Percentiles rank a stretch among this genome's conserved stretches.
Conservation (phyloP, 2,797 vertebrate species). For the Notamacropus eugenii region DNA sequence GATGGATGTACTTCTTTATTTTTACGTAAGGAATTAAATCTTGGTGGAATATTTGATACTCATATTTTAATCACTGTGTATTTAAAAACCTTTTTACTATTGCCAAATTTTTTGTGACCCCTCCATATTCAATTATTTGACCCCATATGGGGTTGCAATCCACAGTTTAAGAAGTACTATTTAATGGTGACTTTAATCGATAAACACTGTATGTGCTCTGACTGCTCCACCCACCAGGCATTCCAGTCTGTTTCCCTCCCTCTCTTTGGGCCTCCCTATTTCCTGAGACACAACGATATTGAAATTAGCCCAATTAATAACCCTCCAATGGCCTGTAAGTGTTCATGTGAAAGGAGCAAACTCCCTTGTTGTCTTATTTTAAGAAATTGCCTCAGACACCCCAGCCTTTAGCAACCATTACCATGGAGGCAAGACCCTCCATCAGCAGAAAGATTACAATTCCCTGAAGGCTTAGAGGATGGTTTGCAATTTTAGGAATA, state of each 20-base stretch:
- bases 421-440: background rate
- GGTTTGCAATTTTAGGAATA: background rate
- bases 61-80: too few species aligned
- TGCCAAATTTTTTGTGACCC: too few species aligned
- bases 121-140: too few species aligned
- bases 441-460: background rate
- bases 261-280: background rate
- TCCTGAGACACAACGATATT: background rate
- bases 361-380: background rate
- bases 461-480: background rate
- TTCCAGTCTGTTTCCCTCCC: background rate
- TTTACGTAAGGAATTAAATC: too few species aligned
- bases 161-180: too few species aligned
- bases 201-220: background rate
- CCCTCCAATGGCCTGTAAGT: too few species aligned
- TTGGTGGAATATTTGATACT: too few species aligned
- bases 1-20: too few species aligned
- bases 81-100: too few species aligned
- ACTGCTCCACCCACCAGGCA: background rate
- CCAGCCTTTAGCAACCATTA: background rate
- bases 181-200: background rate
- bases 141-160: too few species aligned
- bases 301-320: background rate
- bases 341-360: background rate
- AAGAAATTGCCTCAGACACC: background rate